Conservation (phyloP, 2,888 invertebrate species). For the Gasteruption jaculator region DNA sequence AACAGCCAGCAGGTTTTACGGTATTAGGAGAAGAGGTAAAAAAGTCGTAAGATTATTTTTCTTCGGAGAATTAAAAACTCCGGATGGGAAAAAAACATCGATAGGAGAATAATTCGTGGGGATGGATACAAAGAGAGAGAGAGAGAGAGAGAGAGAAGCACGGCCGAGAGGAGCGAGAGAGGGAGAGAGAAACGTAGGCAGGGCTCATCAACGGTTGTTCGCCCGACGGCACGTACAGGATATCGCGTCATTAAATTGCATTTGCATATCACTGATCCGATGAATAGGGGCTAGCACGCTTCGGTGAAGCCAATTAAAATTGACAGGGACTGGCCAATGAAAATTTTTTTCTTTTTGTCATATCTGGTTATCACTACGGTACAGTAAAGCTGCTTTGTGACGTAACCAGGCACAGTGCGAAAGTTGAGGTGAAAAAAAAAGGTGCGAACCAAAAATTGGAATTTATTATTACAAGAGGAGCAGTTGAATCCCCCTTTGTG, state of each 20-base stretch:
- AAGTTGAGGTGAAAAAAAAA: too few species aligned
- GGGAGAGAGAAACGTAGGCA: too few species aligned
- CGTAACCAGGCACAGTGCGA: background rate
- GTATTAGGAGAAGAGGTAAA: too few species aligned
- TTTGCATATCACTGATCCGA: constrained; percentile 45
- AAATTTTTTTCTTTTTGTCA: constrained; percentile 25
- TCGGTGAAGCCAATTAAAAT: constrained; percentile 44
- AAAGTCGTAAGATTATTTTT: too few species aligned
- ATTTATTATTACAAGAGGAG: too few species aligned
- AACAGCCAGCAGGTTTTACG: too few species aligned
- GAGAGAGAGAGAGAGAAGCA: constrained; percentile 5
- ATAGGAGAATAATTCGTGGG: too few species aligned
- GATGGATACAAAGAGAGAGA: constrained; percentile 13
- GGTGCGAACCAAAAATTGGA: too few species aligned
- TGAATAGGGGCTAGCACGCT: constrained; percentile 39
- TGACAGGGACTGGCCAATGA: constrained; percentile 33
- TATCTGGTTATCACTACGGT: background rate
- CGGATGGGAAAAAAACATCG: background rate
- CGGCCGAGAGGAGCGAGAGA: background rate
- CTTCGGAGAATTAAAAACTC: too few species aligned
- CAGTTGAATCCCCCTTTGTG: too few species aligned
- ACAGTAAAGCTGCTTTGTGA: background rate
- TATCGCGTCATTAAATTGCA: constrained; percentile 47
- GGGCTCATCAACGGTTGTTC: constrained; percentile 33
- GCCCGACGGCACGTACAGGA: constrained; percentile 33